A percentile compares a stretch with the other conserved stretches of the same genome.
Evolutionary conservation across 2,797 vertebrate species (phyloP).

Genomic region (Cephalopachus bancanus): DNA sequence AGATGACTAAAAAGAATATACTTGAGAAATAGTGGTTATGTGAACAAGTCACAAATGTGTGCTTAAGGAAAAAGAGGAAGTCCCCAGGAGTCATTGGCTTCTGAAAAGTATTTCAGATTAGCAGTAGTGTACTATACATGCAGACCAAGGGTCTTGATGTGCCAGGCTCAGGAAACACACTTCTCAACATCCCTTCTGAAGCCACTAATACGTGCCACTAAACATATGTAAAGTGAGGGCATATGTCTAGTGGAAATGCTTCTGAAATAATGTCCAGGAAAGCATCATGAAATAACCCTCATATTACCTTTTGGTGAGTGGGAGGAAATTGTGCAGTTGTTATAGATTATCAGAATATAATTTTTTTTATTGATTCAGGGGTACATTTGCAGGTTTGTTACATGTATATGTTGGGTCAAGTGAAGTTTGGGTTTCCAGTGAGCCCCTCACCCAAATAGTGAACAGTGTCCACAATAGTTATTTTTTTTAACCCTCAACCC

Average conservation of each 20-base stretch:
- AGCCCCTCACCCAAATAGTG: no score
- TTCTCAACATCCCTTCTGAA: neutral
- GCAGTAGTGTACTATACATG: neutral
- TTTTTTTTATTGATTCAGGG: no score
- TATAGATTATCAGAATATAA: neutral
- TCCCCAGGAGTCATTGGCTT: neutral
- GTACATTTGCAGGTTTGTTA: no score
- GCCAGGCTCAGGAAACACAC: neutral
- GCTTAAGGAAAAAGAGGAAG: neutral
- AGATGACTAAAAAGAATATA: slow-evolving; percentile 1
- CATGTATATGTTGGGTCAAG: no score
- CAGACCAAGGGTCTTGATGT: neutral
- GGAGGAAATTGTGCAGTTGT: neutral
- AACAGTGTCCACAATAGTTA: no score
- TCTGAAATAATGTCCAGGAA: neutral
- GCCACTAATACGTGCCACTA: neutral
- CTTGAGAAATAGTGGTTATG: neutral
- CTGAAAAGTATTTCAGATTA: neutral
- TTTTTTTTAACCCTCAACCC: no score
- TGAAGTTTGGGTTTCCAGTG: no score
- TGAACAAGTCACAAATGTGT: neutral
- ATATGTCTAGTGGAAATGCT: neutral
- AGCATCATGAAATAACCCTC: no score
- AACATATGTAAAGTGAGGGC: neutral
- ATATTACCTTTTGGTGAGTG: neutral